Evolutionary conservation across 2,113 vertebrate species (phyloP).

Genomic region (Cichladusa arquata): DNA sequence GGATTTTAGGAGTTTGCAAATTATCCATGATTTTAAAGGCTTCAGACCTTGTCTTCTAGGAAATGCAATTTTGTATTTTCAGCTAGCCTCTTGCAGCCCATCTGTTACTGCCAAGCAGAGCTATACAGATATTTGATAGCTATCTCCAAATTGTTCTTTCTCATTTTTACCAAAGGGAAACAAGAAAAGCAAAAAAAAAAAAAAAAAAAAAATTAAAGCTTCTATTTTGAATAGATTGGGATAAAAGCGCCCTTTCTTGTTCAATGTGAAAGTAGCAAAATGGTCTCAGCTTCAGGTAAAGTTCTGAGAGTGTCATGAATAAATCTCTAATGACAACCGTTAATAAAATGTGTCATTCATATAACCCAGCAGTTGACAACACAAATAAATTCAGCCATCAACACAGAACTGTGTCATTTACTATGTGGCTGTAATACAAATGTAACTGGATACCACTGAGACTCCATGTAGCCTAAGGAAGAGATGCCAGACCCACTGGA

Average conservation of each 20-base stretch:
- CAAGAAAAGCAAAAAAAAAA: not conserved
- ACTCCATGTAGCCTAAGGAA: not conserved
- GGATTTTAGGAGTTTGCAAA: not conserved
- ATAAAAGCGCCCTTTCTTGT: constrained; percentile 12
- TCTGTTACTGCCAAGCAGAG: not conserved
- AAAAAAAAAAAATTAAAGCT: not conserved
- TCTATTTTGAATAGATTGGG: not conserved
- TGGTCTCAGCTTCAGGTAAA: not conserved
- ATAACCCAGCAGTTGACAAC: not conserved
- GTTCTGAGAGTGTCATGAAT: not conserved
- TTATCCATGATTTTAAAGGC: not conserved
- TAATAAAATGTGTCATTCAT: not conserved
- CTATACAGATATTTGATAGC: not conserved
- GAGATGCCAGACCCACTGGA: not conserved
- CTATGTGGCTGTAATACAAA: not conserved
- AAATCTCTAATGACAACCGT: not conserved
- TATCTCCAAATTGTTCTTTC: not conserved
- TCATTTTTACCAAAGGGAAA: not conserved
- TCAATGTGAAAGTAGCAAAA: not conserved
- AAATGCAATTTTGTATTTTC: constrained; percentile 13
- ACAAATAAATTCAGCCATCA: not conserved
- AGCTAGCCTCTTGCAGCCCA: not conserved
- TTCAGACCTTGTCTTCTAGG: not conserved
- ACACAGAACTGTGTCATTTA: not conserved
- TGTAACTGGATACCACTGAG: not conserved